phyloP scores from a whole-genome alignment of 2,113 vertebrate species.

The Mustelus asterias region DNA sequence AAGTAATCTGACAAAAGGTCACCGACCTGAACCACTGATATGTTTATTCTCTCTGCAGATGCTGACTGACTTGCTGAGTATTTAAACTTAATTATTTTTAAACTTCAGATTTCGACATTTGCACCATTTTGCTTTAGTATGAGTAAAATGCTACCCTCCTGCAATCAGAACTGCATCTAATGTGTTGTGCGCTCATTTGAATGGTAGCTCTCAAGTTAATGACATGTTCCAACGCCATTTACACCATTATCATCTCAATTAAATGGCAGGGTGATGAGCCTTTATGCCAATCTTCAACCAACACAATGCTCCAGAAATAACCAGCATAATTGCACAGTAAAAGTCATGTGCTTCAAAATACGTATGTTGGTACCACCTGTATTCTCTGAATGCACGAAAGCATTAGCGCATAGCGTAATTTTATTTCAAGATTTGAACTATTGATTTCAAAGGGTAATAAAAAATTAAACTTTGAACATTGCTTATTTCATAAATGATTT shows the following conservation, averaged over 20 bases:
- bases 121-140: background rate
- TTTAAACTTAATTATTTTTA: background rate
- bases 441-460: background rate
- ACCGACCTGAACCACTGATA: background rate
- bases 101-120: background rate
- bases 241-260: background rate
- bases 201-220: slow-evolving; percentile 11
- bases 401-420: background rate
- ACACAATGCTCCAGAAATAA: background rate
- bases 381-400: background rate
- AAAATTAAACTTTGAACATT: slow-evolving; percentile 11
- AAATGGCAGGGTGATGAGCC: background rate
- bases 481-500: background rate
- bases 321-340: background rate
- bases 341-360: background rate
- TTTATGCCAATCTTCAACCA: background rate
- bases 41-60: background rate
- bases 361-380: background rate
- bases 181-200: background rate
- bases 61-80: background rate
- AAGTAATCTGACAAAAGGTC: background rate
- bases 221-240: background rate
- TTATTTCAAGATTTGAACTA: background rate
- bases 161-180: background rate
- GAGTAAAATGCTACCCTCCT: background rate